Evolutionary conservation across 2,797 vertebrate species (phyloP), one percentile per base, ranked within the genome.

Genomic region (Sciurus vulgaris): DNA sequence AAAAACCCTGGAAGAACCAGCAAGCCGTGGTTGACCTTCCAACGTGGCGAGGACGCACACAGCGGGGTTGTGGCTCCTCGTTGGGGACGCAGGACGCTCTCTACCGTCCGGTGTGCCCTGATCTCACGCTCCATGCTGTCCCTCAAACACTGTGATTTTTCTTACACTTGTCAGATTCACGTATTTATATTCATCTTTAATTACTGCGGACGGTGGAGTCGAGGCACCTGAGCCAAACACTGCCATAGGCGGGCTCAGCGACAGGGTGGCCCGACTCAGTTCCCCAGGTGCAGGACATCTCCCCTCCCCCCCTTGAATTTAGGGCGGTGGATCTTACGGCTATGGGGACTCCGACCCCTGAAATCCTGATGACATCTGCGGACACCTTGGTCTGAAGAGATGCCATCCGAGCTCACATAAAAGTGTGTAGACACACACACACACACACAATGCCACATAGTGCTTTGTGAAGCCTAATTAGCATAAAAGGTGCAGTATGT

Each of bases 81-180:
- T 0, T 7, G 18, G 28, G 56, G 5, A 7, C 8, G 2, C 1
- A 1, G 3, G 0, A 2, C 3, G 2, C 33, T 44, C 44, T 81
- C 18, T 33, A 33, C 11, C 7, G 0, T 4, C 73, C 10, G 33
- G 22, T 20, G 5, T 30, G 2, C 73, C 1, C 0, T 2, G 7
- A 1, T 24, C 28, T 85, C 26, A 26, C 17, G 35, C 4, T 7
- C 70, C 15, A 4, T 3, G 0, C 7, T 22, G 1, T 44, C 26
- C 65, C 28, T 28, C 59, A 20, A 59, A 74, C 65, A 4, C 95
- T 28, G 7, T 11, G 33, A 18, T 9, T 70, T 69, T 47, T 56
- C 81, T 92, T 65, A 8, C 3, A 28, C 5, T 24, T 13, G 3
- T 10, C 24, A 13, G 49, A 14, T 28, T 77, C 41, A 7, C 11